These are phyloP conservation scores for Hoplodrina ambigua DNA, from an alignment of 2,888 invertebrate species.

Conservation along the genomic window DNA sequence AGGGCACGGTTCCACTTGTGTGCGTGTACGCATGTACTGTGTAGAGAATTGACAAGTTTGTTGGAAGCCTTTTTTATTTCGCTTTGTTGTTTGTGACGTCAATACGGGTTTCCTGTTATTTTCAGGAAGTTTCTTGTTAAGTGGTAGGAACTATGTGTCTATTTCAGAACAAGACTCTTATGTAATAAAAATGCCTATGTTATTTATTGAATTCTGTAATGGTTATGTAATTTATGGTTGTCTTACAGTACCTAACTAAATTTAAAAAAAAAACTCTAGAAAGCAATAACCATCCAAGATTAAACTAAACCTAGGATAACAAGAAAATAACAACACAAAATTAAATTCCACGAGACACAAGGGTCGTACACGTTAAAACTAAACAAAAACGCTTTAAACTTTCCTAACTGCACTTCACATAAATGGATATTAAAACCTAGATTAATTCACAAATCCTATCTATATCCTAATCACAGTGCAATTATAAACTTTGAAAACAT, in stretches of 20 bases:
- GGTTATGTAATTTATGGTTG: no score
- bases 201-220: no score
- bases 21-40: conserved; percentile 19
- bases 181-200: no score
- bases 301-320: not conserved
- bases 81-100: not conserved
- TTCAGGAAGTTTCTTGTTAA: not conserved
- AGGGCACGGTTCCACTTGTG: conserved; percentile 20
- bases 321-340: not conserved
- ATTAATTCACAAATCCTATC: conserved; percentile 47
- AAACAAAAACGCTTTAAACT: conserved; percentile 35
- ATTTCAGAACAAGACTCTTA: not conserved
- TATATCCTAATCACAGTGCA: conserved; percentile 42
- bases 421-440: conserved; percentile 47
- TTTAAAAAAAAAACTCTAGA: not conserved
- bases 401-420: conserved; percentile 28
- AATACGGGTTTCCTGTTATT: conserved; percentile 30
- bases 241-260: no score
- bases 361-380: conserved; percentile 2
- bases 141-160: not conserved
- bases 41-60: conserved; percentile 3
- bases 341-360: not conserved
- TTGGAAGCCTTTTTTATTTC: conserved; percentile 9
- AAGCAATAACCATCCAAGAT: not conserved
- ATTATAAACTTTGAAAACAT: conserved; percentile 47